These are phyloP conservation scores for Dendrocincla fuliginosa DNA, from an alignment of 2,797 vertebrate species.

Conservation along the genomic window DNA sequence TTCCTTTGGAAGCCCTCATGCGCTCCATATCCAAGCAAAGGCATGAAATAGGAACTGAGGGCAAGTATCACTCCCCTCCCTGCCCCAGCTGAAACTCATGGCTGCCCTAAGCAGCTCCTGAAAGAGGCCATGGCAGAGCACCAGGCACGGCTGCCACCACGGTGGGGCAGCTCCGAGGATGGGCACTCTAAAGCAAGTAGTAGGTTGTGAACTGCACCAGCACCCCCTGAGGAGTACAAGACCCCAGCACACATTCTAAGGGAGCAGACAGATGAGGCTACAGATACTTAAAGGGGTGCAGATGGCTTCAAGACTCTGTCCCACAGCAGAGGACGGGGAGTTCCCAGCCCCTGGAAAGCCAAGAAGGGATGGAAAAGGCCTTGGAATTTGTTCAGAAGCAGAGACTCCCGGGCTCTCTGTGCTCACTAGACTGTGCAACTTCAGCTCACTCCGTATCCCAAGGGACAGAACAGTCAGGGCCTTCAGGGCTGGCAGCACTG, in stretches of 20 bases:
- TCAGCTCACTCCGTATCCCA: neutral
- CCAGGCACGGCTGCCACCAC: neutral
- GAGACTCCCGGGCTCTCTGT: accelerated
- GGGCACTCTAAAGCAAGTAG: neutral
- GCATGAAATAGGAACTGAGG: neutral
- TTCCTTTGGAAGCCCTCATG: neutral
- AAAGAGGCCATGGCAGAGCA: neutral
- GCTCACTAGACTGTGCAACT: neutral
- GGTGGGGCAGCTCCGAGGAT: neutral
- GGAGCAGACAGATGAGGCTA: neutral
- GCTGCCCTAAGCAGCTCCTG: neutral
- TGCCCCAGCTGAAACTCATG: neutral
- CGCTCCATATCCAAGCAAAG: neutral
- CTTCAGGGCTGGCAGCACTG: neutral
- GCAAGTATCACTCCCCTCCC: neutral
- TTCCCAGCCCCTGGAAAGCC: neutral
- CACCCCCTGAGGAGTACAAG: neutral
- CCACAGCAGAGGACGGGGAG: neutral
- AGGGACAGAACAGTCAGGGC: neutral
- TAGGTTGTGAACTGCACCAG: neutral
- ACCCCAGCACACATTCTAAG: neutral
- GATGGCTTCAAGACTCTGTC: neutral
- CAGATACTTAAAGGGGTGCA: neutral
- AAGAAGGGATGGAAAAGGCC: neutral
- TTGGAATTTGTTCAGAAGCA: neutral